These are phyloP conservation scores for Hololepta plana DNA, from an alignment of 2,888 invertebrate species.

Conservation along the genomic window DNA sequence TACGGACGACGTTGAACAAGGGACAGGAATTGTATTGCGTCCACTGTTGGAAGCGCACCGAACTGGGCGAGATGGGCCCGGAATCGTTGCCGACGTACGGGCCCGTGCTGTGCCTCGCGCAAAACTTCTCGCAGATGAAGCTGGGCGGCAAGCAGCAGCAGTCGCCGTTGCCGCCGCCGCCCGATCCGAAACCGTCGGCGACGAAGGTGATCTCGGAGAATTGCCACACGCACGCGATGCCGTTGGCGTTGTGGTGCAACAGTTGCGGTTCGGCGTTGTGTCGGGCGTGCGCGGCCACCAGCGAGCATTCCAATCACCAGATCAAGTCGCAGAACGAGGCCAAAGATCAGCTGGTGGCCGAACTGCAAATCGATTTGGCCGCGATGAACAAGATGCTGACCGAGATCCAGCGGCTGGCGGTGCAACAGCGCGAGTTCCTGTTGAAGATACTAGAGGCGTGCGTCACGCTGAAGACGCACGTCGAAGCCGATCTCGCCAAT, in stretches of 20 bases:
- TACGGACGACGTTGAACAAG: slow-evolving; percentile 46
- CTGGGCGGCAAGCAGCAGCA: slow-evolving; percentile 20
- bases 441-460: slow-evolving; percentile 57
- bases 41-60: slow-evolving; percentile 59
- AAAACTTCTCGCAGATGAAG: slow-evolving; percentile 40
- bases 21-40: slow-evolving; percentile 50
- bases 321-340: slow-evolving; percentile 49
- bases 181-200: slow-evolving; percentile 14
- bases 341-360: slow-evolving; percentile 43
- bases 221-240: slow-evolving; percentile 56
- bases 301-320: slow-evolving; percentile 46
- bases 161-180: slow-evolving; percentile 10
- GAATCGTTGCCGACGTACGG: slow-evolving; percentile 50
- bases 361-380: slow-evolving; percentile 46
- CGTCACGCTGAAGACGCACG: slow-evolving; percentile 53
- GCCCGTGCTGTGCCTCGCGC: slow-evolving; percentile 46
- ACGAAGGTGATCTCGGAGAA: slow-evolving; percentile 33
- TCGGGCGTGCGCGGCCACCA: slow-evolving; percentile 45
- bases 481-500: slow-evolving; percentile 54
- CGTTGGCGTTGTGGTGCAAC: slow-evolving; percentile 51
- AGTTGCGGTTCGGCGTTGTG: slow-evolving; percentile 45
- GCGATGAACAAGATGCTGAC: slow-evolving; percentile 49
- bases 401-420: slow-evolving; percentile 50
- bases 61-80: slow-evolving; percentile 45
- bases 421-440: slow-evolving; percentile 53